These are phyloP conservation scores for Platyrinchus mystaceus DNA, from an alignment of 2,797 vertebrate species.

Conservation along the genomic window DNA sequence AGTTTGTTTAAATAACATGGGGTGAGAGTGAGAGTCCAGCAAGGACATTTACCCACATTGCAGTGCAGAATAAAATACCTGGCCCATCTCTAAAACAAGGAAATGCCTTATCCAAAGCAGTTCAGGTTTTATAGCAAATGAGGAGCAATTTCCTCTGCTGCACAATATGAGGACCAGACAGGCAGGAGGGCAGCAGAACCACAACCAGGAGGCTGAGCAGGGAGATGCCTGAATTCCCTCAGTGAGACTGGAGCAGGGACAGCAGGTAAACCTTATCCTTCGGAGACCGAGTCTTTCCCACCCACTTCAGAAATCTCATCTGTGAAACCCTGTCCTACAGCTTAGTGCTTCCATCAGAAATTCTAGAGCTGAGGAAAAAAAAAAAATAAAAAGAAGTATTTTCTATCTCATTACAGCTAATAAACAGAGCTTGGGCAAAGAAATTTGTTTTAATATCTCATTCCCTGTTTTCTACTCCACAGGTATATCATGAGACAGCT, in stretches of 20 bases:
- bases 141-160: neutral
- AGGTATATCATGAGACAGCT: neutral
- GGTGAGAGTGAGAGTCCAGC: neutral
- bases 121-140: neutral
- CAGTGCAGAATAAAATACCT: neutral
- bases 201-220: neutral
- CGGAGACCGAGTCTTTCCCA: neutral
- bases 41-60: neutral
- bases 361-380: neutral
- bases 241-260: neutral
- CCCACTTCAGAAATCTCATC: neutral
- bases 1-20: neutral
- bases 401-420: neutral
- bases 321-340: neutral
- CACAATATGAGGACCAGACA: neutral
- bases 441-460: neutral
- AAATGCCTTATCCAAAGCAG: neutral
- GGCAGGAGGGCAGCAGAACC: neutral
- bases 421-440: neutral
- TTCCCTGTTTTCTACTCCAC: neutral
- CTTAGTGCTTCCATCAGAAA: neutral
- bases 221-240: neutral
- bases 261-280: neutral
- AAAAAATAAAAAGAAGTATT: neutral
- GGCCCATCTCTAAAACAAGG: neutral